These are phyloP conservation scores for Aplysia californica DNA, from an alignment of 1,140 invertebrate species.

Conservation along the genomic window DNA sequence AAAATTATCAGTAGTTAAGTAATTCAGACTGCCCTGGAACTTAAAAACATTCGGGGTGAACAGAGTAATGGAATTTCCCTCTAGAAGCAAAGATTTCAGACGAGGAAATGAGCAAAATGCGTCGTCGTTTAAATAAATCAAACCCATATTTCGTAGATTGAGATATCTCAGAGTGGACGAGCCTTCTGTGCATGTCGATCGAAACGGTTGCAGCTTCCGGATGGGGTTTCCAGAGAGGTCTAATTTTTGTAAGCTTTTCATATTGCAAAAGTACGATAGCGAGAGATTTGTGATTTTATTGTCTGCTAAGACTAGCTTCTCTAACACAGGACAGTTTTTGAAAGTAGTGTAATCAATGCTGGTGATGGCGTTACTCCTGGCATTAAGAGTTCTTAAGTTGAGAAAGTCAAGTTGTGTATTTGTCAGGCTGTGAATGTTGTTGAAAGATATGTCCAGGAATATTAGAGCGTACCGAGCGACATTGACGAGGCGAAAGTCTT, in stretches of 20 bases:
- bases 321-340: neutral
- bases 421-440: neutral
- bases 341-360: neutral
- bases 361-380: conserved; percentile 11
- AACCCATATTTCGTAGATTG: no score
- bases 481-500: neutral
- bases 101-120: neutral
- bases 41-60: conserved; percentile 32
- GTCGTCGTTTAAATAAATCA: no score
- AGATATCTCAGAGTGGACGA: no score
- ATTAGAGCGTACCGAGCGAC: conserved; percentile 18
- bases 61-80: conserved; percentile 23
- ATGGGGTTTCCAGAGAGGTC: no score
- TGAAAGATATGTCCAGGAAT: conserved; percentile 10
- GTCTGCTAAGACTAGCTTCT: neutral
- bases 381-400: conserved; percentile 23
- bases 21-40: conserved; percentile 22
- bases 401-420: neutral
- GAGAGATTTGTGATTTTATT: conserved; percentile 4
- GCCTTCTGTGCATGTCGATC: no score
- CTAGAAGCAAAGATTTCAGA: conserved; percentile 23
- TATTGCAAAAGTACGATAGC: no score
- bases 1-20: conserved; percentile 31
- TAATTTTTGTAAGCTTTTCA: no score
- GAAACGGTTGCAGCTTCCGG: no score